Percentiles rank a stretch among this genome's conserved stretches.
Conservation (phyloP, 2,113 vertebrate genomes). For the Anguilla japonica region DNA sequence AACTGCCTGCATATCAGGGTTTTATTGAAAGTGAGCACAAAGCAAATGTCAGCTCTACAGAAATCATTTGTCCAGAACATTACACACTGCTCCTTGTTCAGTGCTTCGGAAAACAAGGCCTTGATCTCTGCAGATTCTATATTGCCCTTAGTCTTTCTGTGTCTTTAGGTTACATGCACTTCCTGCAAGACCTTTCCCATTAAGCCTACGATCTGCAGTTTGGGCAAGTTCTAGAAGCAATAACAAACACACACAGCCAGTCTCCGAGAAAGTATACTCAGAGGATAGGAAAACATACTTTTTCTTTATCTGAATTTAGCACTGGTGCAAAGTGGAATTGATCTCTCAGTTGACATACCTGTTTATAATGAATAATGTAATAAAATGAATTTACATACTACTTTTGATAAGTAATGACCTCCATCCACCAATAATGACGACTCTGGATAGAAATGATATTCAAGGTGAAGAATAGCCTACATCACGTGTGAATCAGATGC, state of each 20-base stretch:
- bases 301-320: too few relatives aligned
- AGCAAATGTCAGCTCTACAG: background rate
- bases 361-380: too few relatives aligned
- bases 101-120: background rate
- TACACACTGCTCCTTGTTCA: background rate
- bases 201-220: background rate
- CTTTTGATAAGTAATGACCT: too few relatives aligned
- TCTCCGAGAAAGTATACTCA: too few relatives aligned
- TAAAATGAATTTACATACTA: too few relatives aligned
- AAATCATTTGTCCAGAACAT: background rate
- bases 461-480: background rate
- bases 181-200: background rate
- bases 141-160: background rate
- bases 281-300: too few relatives aligned
- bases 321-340: too few relatives aligned
- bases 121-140: background rate
- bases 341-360: too few relatives aligned
- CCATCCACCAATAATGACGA: too few relatives aligned
- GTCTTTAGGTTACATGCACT: too few relatives aligned
- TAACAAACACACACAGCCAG: too few relatives aligned
- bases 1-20: background rate
- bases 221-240: background rate
- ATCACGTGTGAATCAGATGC: background rate
- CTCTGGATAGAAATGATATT: background rate
- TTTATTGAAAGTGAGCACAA: background rate